Evolutionary conservation across 2,888 invertebrate species (phyloP).

Genomic region (Nomada flava): DNA sequence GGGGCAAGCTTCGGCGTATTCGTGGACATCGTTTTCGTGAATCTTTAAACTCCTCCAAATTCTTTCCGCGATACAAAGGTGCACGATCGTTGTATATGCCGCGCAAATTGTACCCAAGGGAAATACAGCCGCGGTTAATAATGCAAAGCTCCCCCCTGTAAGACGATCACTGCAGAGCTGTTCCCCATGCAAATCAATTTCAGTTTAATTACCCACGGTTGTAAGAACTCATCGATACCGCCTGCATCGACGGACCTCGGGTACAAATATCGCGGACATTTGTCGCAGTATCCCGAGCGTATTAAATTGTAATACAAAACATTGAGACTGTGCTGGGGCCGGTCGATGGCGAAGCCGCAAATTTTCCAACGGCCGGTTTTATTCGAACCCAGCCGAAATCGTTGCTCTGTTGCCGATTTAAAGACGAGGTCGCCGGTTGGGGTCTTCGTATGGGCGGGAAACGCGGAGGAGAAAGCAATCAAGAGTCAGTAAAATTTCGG

Average conservation of each 20-base stretch:
- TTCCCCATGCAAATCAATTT: background rate
- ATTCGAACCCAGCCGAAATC: background rate
- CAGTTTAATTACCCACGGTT: background rate
- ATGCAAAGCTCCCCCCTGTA: background rate
- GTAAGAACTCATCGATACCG: background rate
- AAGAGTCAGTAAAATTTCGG: constrained; percentile 52
- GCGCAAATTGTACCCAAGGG: background rate
- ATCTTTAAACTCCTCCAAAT: too few species aligned
- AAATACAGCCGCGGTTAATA: background rate
- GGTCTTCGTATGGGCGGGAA: constrained; percentile 18
- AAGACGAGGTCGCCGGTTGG: constrained; percentile 3
- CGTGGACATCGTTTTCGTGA: too few species aligned
- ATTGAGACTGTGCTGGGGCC: background rate
- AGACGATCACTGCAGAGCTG: background rate
- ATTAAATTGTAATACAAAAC: too few species aligned
- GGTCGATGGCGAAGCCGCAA: background rate
- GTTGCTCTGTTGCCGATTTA: constrained; percentile 21
- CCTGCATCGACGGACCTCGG: background rate
- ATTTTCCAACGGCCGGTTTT: background rate
- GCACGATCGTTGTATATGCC: too few species aligned
- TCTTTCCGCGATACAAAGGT: too few species aligned
- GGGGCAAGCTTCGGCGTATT: too few species aligned
- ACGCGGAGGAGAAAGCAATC: constrained; percentile 52
- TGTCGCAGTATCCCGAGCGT: too few species aligned
- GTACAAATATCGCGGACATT: too few species aligned